Evolutionary conservation across 2,113 vertebrate species (phyloP).

Genomic region (Microcebus ravelobensis): DNA sequence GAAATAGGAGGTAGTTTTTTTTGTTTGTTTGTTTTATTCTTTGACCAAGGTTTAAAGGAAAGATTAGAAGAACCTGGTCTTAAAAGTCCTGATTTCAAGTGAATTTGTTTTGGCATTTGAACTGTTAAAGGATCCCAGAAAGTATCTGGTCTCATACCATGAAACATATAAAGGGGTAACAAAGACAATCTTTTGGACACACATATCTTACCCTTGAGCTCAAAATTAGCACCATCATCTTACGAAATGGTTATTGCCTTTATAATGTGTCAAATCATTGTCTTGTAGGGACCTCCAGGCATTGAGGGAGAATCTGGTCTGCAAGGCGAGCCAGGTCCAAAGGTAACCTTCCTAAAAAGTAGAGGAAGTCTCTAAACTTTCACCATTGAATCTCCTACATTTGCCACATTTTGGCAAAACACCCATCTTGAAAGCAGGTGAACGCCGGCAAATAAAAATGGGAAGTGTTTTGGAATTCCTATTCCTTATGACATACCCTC

Average conservation of each 20-base stretch:
- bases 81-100: neutral
- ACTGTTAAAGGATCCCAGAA: neutral
- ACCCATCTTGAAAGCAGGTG: neutral
- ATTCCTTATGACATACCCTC: neutral
- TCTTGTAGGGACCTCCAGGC: slow-evolving; percentile 91
- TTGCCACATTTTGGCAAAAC: neutral
- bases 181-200: neutral
- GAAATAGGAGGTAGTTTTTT: neutral
- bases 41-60: neutral
- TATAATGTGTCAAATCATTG: neutral
- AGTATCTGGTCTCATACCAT: neutral
- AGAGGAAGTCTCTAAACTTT: neutral
- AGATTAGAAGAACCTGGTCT: neutral
- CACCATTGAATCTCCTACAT: neutral
- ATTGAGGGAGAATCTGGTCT: slow-evolving; percentile 92
- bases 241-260: neutral
- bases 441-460: neutral
- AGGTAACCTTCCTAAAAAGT: slow-evolving; percentile 84
- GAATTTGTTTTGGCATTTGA: neutral
- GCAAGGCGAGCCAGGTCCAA: slow-evolving; percentile 92
- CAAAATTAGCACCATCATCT: neutral
- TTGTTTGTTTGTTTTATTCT: neutral
- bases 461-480: neutral
- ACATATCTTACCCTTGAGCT: neutral
- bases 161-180: neutral